Evolutionary conservation across 1,140 invertebrate species (phyloP).

Genomic region (Conus betulinus): DNA sequence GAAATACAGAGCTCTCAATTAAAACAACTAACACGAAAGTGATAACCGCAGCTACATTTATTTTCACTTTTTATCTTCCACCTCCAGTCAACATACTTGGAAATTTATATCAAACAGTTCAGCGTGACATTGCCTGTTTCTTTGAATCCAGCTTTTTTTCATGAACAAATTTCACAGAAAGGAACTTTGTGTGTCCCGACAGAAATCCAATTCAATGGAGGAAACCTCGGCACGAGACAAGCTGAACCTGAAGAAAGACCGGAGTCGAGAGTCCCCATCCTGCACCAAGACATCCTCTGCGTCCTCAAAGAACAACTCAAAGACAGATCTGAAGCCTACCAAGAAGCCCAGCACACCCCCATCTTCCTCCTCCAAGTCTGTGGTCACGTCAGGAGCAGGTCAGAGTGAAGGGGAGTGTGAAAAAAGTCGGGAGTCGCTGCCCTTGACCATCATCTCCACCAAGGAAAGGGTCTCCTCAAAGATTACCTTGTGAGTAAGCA

Average conservation of each 20-base stretch:
- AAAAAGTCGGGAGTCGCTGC: background rate
- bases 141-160: no score
- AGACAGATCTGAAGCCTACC: background rate
- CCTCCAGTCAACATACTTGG: background rate
- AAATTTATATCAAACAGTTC: background rate
- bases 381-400: background rate
- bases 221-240: background rate
- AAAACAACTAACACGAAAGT: no score
- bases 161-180: background rate
- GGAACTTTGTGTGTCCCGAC: background rate
- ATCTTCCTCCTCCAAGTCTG: background rate
- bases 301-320: background rate
- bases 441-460: background rate
- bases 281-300: background rate
- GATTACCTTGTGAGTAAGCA: background rate
- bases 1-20: no score
- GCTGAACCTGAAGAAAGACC: background rate
- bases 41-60: no score
- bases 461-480: background rate
- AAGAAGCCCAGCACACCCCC: background rate
- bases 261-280: background rate
- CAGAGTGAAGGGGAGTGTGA: background rate
- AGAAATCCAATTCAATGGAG: slow-evolving; percentile 32
- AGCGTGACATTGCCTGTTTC: background rate
- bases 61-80: no score